Evolutionary conservation across 2,888 invertebrate genomes (phyloP).

Genomic region (Drosophila meridiana): DNA sequence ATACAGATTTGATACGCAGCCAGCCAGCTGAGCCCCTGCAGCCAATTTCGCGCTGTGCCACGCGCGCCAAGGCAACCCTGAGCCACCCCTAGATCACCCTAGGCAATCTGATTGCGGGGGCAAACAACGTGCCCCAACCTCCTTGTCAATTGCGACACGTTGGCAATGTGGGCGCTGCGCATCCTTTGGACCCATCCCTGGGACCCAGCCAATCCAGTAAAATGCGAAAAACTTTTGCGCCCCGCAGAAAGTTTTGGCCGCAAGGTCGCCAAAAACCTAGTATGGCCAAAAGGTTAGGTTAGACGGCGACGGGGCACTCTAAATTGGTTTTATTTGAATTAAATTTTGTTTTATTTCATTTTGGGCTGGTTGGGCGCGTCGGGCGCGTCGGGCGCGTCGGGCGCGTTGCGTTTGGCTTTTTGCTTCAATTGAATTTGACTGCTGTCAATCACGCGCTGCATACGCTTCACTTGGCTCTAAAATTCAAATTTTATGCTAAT

Average conservation of each 20-base stretch:
- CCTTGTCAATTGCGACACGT: conserved; percentile 56
- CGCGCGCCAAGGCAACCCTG: conserved; percentile 41
- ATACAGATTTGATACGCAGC: conserved; percentile 51
- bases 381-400: background rate
- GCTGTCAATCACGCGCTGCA: conserved; percentile 80
- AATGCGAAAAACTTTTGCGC: conserved; percentile 56
- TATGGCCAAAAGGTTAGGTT: conserved; percentile 62
- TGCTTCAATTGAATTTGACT: conserved; percentile 79
- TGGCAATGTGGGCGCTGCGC: conserved; percentile 25
- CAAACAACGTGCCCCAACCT: background rate
- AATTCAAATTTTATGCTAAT: conserved; percentile 81
- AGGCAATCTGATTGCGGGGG: conserved; percentile 8
- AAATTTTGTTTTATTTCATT: conserved; percentile 78
- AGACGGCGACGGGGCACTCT: conserved; percentile 24
- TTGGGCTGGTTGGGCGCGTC: conserved; percentile 26
- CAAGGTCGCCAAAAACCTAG: conserved; percentile 67
- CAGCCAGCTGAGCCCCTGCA: conserved; percentile 23
- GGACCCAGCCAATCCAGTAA: conserved; percentile 10
- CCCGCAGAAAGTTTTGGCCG: conserved; percentile 64
- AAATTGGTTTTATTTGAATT: conserved; percentile 80
- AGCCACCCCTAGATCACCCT: conserved; percentile 27
- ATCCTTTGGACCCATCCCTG: conserved; percentile 36
- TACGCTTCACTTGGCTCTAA: conserved; percentile 78
- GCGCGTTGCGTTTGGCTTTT: conserved; percentile 47
- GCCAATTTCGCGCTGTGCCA: conserved; percentile 60